These are phyloP conservation scores for Drosophila mimica DNA, from an alignment of 2,888 invertebrate species.

Conservation along the genomic window DNA sequence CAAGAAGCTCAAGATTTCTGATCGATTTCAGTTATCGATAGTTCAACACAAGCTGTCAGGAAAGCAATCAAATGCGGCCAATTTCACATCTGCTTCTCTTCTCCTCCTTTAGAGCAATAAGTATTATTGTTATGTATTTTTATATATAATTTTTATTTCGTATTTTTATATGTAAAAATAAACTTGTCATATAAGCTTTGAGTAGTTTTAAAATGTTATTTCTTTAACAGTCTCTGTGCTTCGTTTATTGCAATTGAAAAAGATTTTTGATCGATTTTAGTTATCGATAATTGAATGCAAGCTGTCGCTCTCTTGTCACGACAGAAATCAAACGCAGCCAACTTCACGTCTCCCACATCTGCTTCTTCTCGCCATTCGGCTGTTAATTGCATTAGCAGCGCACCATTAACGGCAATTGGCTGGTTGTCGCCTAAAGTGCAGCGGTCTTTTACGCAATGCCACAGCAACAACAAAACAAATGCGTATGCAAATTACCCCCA, in stretches of 20 bases:
- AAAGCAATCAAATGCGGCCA: neutral
- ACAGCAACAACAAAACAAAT: slow-evolving; percentile 6
- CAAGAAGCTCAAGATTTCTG: neutral
- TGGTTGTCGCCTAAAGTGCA: slow-evolving; percentile 21
- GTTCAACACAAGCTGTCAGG: neutral
- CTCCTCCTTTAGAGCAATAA: neutral
- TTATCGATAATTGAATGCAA: neutral
- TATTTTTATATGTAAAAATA: neutral
- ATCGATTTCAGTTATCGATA: neutral
- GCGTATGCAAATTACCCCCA: slow-evolving; percentile 41
- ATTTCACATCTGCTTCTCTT: neutral
- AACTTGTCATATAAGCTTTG: neutral
- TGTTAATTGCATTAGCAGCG: slow-evolving; percentile 2
- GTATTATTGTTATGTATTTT: neutral
- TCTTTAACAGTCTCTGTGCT: neutral
- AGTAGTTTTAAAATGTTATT: neutral
- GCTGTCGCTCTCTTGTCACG: neutral
- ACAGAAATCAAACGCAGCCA: neutral
- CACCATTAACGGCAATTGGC: slow-evolving; percentile 10
- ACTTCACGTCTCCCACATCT: neutral
- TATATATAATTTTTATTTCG: neutral
- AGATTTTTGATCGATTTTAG: neutral
- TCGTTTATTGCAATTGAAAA: neutral
- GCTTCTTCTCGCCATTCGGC: neutral
- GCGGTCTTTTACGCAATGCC: slow-evolving; percentile 44